phyloP scores from a whole-genome alignment of 2,888 invertebrate species.

The Morinoia aosen region DNA sequence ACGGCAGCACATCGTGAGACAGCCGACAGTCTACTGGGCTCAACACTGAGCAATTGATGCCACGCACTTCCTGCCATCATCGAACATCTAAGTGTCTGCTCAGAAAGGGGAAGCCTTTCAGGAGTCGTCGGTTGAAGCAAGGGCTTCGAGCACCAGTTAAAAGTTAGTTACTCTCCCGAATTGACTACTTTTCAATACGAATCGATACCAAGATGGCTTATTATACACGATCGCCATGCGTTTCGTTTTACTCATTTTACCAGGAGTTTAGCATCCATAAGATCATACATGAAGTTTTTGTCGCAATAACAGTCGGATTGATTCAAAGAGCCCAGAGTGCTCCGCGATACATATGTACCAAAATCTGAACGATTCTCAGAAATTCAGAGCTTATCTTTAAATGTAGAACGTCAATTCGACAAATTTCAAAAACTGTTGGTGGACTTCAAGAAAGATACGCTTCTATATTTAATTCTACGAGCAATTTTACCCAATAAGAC shows the following conservation, averaged over 20 bases:
- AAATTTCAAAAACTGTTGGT: not conserved
- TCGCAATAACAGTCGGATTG: not conserved
- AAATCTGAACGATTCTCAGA: not conserved
- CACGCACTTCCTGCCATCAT: not conserved
- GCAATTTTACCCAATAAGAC: not conserved
- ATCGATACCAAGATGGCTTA: not conserved
- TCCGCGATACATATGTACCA: not conserved
- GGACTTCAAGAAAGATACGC: not conserved
- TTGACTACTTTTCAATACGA: not conserved
- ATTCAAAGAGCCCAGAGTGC: not conserved
- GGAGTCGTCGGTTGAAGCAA: not conserved
- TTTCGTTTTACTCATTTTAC: not conserved
- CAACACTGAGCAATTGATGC: slow-evolving; percentile 8
- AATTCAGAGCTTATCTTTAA: not conserved
- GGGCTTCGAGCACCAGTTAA: not conserved
- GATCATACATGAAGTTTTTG: not conserved
- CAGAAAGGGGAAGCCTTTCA: not conserved
- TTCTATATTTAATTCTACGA: not conserved
- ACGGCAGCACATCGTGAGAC: not conserved
- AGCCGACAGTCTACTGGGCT: not conserved
- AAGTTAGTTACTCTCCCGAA: not conserved
- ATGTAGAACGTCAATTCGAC: not conserved
- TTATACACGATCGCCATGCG: not conserved
- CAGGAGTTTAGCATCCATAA: not conserved
- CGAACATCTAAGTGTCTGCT: not conserved